Conservation (phyloP, 2,113 vertebrate genomes). For the Canis aureus region DNA sequence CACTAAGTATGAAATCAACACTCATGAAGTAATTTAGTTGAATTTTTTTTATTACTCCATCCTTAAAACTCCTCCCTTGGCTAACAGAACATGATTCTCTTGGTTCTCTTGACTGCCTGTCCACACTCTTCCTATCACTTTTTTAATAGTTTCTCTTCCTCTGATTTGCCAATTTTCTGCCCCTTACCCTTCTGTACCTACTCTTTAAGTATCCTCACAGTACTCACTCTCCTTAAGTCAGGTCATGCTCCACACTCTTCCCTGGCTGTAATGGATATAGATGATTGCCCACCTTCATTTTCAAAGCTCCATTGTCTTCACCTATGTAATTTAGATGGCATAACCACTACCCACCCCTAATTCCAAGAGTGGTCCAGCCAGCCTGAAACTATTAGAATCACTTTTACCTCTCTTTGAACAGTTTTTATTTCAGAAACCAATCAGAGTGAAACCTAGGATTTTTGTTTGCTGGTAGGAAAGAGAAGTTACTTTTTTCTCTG, state of each 20-base stretch:
- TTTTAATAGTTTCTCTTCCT: not conserved
- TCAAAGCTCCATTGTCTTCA: not conserved
- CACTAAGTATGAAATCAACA: not conserved
- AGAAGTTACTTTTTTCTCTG: not conserved
- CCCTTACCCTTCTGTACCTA: not conserved
- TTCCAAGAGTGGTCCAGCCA: not conserved
- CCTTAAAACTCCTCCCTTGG: slow-evolving; percentile 1
- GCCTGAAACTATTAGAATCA: not conserved
- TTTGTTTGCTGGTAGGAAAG: not conserved
- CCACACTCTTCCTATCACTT: not conserved
- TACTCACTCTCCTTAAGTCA: not conserved
- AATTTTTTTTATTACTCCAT: not conserved
- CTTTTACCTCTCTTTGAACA: not conserved
- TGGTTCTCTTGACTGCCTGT: not conserved
- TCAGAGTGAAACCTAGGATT: slow-evolving; percentile 18
- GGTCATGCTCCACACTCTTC: not conserved
- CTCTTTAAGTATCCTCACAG: not conserved
- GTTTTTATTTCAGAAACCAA: slow-evolving; percentile 47
- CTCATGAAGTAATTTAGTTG: not conserved
- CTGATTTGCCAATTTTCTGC: not conserved
- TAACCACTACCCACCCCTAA: not conserved
- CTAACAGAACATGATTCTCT: not conserved
- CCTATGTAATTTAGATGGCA: not conserved
- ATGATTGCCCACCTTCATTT: slow-evolving; percentile 30
- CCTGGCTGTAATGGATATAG: not conserved